Evolutionary conservation across 1,140 invertebrate genomes (phyloP).

Genomic region (Nixonia krombeini): DNA sequence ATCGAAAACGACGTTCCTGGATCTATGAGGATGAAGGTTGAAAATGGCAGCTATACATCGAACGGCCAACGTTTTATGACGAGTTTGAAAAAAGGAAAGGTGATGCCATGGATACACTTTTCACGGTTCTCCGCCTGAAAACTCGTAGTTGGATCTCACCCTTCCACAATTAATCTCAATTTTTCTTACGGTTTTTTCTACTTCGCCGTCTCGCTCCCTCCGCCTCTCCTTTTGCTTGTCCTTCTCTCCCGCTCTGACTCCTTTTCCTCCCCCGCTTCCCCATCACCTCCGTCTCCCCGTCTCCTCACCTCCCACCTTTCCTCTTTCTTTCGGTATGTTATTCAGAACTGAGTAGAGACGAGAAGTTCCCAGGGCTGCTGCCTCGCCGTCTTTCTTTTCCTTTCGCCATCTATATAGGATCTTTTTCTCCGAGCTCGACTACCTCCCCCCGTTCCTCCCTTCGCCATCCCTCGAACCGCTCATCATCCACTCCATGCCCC

Average conservation of each 20-base stretch:
- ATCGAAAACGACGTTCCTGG: too few relatives aligned
- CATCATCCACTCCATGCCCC: slow-evolving; percentile 19
- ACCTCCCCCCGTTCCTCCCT: neutral
- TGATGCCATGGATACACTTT: neutral
- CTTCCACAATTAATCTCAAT: slow-evolving; percentile 61
- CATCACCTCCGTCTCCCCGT: slow-evolving; percentile 7
- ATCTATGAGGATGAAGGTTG: too few relatives aligned
- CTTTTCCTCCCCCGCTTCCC: too few relatives aligned
- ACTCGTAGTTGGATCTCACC: too few relatives aligned
- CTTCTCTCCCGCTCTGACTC: slow-evolving; percentile 12
- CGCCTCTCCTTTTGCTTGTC: slow-evolving; percentile 13
- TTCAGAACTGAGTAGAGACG: neutral
- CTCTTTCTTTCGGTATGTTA: neutral
- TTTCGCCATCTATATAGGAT: neutral
- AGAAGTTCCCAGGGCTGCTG: neutral
- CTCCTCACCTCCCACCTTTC: slow-evolving; percentile 12
- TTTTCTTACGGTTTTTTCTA: slow-evolving; percentile 61
- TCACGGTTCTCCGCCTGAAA: too few relatives aligned
- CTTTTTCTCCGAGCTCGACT: slow-evolving; percentile 3
- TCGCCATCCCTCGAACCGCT: neutral
- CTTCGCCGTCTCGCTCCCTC: slow-evolving; percentile 35
- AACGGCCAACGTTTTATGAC: too few relatives aligned
- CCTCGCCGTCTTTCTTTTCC: slow-evolving; percentile 15
- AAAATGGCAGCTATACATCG: too few relatives aligned
- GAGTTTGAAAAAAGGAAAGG: neutral